Evolutionary conservation across 2,888 invertebrate genomes (phyloP).

Genomic region (Alloscopus bannaensis): DNA sequence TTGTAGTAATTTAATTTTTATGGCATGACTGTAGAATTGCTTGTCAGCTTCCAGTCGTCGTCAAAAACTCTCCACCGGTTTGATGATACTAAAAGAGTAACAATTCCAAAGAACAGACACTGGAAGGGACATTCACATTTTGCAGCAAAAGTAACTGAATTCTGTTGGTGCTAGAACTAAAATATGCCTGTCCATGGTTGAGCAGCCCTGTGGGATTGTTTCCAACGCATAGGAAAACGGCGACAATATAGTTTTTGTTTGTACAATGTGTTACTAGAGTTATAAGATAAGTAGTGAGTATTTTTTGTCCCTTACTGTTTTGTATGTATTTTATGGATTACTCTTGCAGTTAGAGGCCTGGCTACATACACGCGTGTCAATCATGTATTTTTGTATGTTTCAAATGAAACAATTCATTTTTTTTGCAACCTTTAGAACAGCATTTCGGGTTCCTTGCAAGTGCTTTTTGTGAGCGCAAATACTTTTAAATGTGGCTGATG

Average conservation of each 20-base stretch:
- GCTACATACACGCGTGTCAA: too few species aligned
- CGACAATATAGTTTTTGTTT: constrained; percentile 43
- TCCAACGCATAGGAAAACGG: background rate
- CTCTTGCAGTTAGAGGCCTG: background rate
- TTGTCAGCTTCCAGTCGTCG: background rate
- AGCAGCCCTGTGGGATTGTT: constrained; percentile 11
- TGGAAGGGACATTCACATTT: background rate
- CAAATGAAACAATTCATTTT: constrained; percentile 17
- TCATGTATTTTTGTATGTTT: constrained; percentile 52
- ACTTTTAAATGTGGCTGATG: background rate
- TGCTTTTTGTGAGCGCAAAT: too few species aligned
- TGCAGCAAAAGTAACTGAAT: constrained; percentile 41
- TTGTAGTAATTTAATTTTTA: background rate
- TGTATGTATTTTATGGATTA: background rate
- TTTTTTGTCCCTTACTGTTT: background rate
- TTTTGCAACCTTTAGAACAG: background rate
- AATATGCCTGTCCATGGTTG: background rate
- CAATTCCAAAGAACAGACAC: background rate
- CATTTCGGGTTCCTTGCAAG: background rate
- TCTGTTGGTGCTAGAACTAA: constrained; percentile 63
- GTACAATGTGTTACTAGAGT: constrained; percentile 42
- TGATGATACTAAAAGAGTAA: background rate
- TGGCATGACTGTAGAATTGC: background rate
- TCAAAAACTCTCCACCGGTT: background rate
- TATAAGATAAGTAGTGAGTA: background rate